phyloP scores from a whole-genome alignment of 2,888 invertebrate genomes.

The Epirrhoe alternata region DNA sequence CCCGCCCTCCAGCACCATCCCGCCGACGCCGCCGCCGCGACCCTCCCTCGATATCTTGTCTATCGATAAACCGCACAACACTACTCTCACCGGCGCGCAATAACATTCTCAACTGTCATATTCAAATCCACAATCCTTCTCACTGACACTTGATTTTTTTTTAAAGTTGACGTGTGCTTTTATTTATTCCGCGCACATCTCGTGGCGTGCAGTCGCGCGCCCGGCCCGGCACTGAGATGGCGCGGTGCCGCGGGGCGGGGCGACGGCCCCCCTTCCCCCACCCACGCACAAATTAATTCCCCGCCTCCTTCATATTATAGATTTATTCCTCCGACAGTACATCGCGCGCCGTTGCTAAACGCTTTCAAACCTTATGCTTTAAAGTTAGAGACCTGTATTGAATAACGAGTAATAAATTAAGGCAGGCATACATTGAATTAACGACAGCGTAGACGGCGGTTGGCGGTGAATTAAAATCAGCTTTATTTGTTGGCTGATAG shows the following conservation, averaged over 20 bases:
- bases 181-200: slow-evolving; percentile 48
- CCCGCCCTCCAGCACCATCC: slow-evolving; percentile 88
- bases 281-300: slow-evolving; percentile 75
- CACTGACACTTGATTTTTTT: slow-evolving; percentile 40
- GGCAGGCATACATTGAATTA: slow-evolving; percentile 80
- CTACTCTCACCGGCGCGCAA: slow-evolving; percentile 54
- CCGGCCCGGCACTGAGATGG: slow-evolving; percentile 76
- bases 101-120: slow-evolving; percentile 63
- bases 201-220: slow-evolving; percentile 43
- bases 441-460: slow-evolving; percentile 67
- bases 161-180: slow-evolving; percentile 41
- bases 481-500: slow-evolving; percentile 58
- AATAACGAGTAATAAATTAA: slow-evolving; percentile 77
- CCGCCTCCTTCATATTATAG: slow-evolving; percentile 85
- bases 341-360: slow-evolving; percentile 67
- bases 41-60: slow-evolving; percentile 70
- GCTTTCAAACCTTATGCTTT: slow-evolving; percentile 79
- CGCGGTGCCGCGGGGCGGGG: slow-evolving; percentile 74
- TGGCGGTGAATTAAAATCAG: slow-evolving; percentile 56
- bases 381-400: slow-evolving; percentile 77
- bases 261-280: slow-evolving; percentile 67
- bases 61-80: slow-evolving; percentile 59
- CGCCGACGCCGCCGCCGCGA: slow-evolving; percentile 60
- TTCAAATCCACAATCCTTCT: slow-evolving; percentile 37
- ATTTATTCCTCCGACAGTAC: slow-evolving; percentile 80